These are phyloP conservation scores for Mugil cephalus DNA, from an alignment of 2,113 vertebrate genomes.

Conservation along the genomic window DNA sequence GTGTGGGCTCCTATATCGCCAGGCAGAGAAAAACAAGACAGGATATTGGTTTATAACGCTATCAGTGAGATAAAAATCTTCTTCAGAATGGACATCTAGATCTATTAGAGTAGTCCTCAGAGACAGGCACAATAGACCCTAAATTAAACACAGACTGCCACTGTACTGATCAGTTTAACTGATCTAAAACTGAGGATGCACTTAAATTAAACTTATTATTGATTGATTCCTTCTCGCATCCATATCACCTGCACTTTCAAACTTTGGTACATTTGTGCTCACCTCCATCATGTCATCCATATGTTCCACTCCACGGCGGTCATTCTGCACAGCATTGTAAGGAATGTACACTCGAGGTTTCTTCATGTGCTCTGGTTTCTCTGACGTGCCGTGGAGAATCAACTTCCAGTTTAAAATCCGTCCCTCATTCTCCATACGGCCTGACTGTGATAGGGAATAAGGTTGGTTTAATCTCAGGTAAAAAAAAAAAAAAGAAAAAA, in stretches of 20 bases:
- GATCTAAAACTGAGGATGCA: too few relatives aligned
- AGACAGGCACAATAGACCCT: neutral
- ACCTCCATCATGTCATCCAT: conserved; percentile 89
- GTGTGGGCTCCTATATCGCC: conserved; percentile 83
- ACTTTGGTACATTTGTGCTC: neutral
- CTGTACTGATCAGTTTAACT: too few relatives aligned
- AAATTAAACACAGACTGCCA: neutral
- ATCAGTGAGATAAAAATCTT: conserved; percentile 3
- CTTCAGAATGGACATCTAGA: neutral
- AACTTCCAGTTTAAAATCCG: conserved; percentile 95
- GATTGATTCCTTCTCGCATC: neutral
- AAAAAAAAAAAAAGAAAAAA: too few relatives aligned
- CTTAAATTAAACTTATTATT: too few relatives aligned
- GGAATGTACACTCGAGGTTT: conserved; percentile 91
- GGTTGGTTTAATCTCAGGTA: conserved; percentile 1
- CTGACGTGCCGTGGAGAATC: conserved; percentile 94
- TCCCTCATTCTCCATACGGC: conserved; percentile 93
- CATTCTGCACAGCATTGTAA: conserved; percentile 98
- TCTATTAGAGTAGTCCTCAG: neutral
- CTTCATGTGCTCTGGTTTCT: conserved; percentile 93
- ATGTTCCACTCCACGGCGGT: conserved; percentile 93
- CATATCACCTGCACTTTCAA: neutral
- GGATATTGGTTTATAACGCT: neutral
- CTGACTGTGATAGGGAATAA: conserved; percentile 84
- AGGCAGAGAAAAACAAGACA: conserved; percentile 35